Evolutionary conservation across 2,888 invertebrate genomes (phyloP), one percentile per base, ranked within the genome.

Genomic region (Eupithecia exiguata): DNA sequence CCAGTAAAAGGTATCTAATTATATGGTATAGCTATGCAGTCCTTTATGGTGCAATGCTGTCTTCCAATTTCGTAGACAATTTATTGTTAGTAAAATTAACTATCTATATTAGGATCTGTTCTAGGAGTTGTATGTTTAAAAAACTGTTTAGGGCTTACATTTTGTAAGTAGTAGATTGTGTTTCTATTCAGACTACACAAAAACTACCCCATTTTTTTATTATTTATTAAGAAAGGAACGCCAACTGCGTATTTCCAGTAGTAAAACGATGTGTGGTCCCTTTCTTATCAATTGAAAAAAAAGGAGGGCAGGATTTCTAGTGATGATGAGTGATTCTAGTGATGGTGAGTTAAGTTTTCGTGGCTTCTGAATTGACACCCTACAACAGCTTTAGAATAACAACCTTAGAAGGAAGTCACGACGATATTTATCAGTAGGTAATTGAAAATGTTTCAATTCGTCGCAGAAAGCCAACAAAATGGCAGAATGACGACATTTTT

Each of bases 361-460:
- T 21, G 21, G 4, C 2, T 21, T 53, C 12, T 53, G 53, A 53
- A 53, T 10, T n/a, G 14, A 21, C 14, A 21, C 58, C 58, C 9
- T 63, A 63, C n/a, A 38, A 7, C 5, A 7, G 12, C 38, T n/a
- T 36, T 36, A 65, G 63, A 65, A 65, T 38, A 65, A n/a, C 12
- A 18, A 38, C 63, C 36, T 10, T 35, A n/a, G 53, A 21, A 10
- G 38, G 63, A 36, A 65, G 63, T 12, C n/a, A 65, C 63, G 53
- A 72, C 30, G 81, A 80, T 81, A 79, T 81, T 82, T 81, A 80
- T 80, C 81, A 76, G 80, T 63, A 14, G 68, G 35, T 82, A 82
- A 82, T 82, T 81, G 80, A 80, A 82, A 80, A 81, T 76, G 77
- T 79, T 79, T 72, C 77, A 72, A 79, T 79, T 69, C 72, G 74